Conservation (phyloP, 1,140 invertebrate genomes). For the Lepidostoma basale region DNA sequence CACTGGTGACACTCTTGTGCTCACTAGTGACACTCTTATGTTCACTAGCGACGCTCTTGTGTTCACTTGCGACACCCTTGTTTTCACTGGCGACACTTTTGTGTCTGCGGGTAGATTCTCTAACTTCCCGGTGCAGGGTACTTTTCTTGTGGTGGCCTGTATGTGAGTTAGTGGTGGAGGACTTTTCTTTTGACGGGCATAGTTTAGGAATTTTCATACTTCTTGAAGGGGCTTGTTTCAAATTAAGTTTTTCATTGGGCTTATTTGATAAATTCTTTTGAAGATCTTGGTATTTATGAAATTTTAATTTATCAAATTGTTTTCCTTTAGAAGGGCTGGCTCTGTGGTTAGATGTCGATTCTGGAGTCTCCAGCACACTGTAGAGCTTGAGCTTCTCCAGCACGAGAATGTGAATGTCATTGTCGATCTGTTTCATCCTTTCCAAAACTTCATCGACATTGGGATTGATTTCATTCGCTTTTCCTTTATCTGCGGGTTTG, state of each 20-base stretch:
- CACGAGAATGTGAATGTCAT: constrained; percentile 57
- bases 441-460: constrained; percentile 28
- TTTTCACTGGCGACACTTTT: no score
- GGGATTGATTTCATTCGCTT: neutral
- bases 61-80: no score
- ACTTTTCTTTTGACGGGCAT: neutral
- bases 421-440: constrained; percentile 60
- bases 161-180: neutral
- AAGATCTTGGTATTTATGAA: constrained; percentile 9
- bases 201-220: neutral
- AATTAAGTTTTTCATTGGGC: neutral
- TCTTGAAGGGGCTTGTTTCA: neutral
- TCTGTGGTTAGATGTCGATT: neutral
- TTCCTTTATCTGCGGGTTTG: neutral
- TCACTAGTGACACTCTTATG: no score
- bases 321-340: constrained; percentile 2
- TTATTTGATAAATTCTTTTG: constrained; percentile 23
- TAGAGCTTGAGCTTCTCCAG: constrained; percentile 61
- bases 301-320: neutral
- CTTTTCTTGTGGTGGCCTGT: constrained; percentile 11
- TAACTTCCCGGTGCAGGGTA: constrained; percentile 7
- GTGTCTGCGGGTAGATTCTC: constrained; percentile 1
- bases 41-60: neutral
- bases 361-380: constrained; percentile 51
- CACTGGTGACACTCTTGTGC: no score